These are phyloP conservation scores for Ibidorhyncha struthersii DNA, from an alignment of 2,113 vertebrate species.

Conservation along the genomic window DNA sequence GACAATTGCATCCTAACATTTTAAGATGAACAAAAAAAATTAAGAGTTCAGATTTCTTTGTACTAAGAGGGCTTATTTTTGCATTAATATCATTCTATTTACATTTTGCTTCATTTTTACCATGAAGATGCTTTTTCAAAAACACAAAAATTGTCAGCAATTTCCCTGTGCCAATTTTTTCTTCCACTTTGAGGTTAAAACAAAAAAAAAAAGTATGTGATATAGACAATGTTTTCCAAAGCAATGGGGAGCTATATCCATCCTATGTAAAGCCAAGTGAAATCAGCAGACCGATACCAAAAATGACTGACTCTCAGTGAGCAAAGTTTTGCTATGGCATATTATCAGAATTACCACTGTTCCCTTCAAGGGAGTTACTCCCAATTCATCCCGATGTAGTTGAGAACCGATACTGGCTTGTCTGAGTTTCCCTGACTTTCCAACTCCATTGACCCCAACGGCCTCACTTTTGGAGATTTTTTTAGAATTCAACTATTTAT, in stretches of 20 bases:
- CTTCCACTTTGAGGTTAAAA: neutral
- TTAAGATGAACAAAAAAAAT: neutral
- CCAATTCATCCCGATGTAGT: neutral
- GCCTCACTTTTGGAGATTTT: neutral
- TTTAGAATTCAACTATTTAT: neutral
- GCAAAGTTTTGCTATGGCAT: neutral
- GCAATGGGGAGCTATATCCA: neutral
- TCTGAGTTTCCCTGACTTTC: neutral
- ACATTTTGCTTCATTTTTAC: neutral
- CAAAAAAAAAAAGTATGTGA: neutral
- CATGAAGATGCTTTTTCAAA: neutral
- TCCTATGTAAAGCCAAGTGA: neutral
- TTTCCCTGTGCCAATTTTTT: neutral
- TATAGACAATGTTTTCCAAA: neutral
- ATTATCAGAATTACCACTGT: too few species aligned
- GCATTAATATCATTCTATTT: neutral
- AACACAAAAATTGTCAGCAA: neutral
- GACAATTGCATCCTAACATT: neutral
- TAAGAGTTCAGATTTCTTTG: neutral
- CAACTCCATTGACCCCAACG: neutral
- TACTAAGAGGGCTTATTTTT: neutral
- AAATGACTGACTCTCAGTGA: fast-evolving
- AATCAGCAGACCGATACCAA: neutral
- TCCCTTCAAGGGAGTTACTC: neutral
- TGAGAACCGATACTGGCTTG: neutral